Evolutionary conservation across 2,797 vertebrate species (phyloP).

Genomic region (Lutjanus campechanus): DNA sequence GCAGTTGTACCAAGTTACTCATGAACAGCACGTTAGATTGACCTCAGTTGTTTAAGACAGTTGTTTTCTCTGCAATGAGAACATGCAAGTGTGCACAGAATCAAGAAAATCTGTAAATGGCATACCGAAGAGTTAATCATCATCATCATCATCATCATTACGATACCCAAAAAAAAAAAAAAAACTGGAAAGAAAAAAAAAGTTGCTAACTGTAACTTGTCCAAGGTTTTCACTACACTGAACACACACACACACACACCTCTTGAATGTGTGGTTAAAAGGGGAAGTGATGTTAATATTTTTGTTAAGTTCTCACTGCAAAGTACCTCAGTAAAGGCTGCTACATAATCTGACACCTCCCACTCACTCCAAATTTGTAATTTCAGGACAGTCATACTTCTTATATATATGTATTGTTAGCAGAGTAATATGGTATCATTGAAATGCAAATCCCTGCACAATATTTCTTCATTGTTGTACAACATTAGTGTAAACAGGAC

Average conservation of each 20-base stretch:
- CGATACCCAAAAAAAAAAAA: constrained; percentile 40
- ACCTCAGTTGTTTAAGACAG: constrained; percentile 69
- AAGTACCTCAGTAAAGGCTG: constrained; percentile 39
- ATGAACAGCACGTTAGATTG: constrained; percentile 76
- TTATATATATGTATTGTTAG: neutral
- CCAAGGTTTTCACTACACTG: constrained; percentile 6
- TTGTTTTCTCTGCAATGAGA: constrained; percentile 67
- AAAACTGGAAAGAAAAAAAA: constrained; percentile 2
- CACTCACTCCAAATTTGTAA: constrained; percentile 16
- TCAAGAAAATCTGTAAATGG: constrained; percentile 48
- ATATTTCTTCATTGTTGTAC: constrained; percentile 7
- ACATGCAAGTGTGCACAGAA: constrained; percentile 79
- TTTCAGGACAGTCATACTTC: constrained; percentile 23
- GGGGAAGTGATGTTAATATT: constrained; percentile 9
- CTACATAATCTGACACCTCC: constrained; percentile 48
- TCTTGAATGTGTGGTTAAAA: neutral
- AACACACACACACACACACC: neutral
- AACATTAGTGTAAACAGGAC: constrained; percentile 39
- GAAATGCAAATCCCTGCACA: constrained; percentile 31
- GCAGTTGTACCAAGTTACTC: constrained; percentile 77
- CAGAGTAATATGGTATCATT: constrained; percentile 9
- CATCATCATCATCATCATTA: constrained; percentile 15
- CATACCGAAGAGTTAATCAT: constrained; percentile 45
- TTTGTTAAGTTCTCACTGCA: constrained; percentile 6
- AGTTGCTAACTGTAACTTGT: constrained; percentile 32